Evolutionary conservation across 2,113 vertebrate species (phyloP).

Genomic region (Dromaius novaehollandiae): DNA sequence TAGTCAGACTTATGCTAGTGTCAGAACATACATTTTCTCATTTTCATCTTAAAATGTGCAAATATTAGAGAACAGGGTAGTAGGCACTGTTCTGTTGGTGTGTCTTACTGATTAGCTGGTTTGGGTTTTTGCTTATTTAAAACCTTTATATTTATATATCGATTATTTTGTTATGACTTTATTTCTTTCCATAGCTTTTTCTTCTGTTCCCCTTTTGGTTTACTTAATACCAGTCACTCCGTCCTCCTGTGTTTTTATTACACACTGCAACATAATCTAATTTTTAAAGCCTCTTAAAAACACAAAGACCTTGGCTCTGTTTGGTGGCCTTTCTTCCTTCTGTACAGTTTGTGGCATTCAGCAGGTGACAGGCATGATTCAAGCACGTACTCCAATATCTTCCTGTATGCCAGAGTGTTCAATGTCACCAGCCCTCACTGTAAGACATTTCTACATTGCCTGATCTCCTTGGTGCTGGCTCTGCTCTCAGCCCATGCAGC

Average conservation of each 20-base stretch:
- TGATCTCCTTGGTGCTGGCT: neutral
- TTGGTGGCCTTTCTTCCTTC: neutral
- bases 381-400: neutral
- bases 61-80: neutral
- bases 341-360: neutral
- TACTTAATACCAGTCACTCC: neutral
- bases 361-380: neutral
- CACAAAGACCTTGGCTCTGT: neutral
- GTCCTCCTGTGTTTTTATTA: neutral
- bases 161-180: neutral
- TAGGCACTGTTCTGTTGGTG: neutral
- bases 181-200: neutral
- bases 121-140: neutral
- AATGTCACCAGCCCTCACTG: neutral
- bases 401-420: neutral
- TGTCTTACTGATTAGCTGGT: neutral
- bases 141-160: neutral
- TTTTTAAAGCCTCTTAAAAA: neutral
- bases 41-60: slow-evolving; percentile 28
- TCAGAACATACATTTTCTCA: neutral
- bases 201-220: neutral
- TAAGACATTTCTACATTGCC: neutral
- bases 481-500: accelerated
- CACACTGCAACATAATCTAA: neutral
- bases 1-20: neutral